Evolutionary conservation across 2,113 vertebrate species (phyloP).

Genomic region (Cottus gobio): DNA sequence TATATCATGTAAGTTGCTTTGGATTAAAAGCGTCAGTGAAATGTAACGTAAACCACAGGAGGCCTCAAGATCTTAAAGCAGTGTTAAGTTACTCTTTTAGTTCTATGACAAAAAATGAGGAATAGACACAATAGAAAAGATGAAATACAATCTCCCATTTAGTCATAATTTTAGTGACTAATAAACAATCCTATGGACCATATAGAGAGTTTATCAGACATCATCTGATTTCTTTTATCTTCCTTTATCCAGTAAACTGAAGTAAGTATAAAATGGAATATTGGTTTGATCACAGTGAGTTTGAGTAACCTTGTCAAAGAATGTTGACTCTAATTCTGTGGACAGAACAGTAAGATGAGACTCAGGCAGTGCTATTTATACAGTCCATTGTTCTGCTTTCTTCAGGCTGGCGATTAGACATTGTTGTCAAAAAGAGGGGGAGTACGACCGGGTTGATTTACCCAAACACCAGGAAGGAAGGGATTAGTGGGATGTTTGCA

Average conservation of each 20-base stretch:
- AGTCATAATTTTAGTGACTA: background rate
- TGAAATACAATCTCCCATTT: no score
- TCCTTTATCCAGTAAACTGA: background rate
- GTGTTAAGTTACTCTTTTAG: background rate
- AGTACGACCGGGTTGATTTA: constrained; percentile 43
- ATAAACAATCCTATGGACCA: no score
- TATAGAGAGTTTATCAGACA: background rate
- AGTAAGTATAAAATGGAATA: background rate
- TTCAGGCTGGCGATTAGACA: constrained; percentile 1
- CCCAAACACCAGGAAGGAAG: constrained; percentile 43
- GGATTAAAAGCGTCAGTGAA: no score
- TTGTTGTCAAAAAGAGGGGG: constrained; percentile 10
- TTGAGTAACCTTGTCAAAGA: background rate
- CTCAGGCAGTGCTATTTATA: constrained; percentile 20
- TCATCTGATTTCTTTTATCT: background rate
- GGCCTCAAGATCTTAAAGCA: background rate
- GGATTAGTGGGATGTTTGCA: constrained; percentile 38
- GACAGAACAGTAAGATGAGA: constrained; percentile 1
- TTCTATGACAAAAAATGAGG: background rate
- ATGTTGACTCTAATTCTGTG: background rate
- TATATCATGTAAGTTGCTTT: no score
- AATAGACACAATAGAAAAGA: no score
- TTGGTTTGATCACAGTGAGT: background rate
- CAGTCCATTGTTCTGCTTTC: constrained; percentile 10
- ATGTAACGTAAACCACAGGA: background rate